Conservation (phyloP, 2,888 invertebrate species). For the Melinopterus prodromus region DNA sequence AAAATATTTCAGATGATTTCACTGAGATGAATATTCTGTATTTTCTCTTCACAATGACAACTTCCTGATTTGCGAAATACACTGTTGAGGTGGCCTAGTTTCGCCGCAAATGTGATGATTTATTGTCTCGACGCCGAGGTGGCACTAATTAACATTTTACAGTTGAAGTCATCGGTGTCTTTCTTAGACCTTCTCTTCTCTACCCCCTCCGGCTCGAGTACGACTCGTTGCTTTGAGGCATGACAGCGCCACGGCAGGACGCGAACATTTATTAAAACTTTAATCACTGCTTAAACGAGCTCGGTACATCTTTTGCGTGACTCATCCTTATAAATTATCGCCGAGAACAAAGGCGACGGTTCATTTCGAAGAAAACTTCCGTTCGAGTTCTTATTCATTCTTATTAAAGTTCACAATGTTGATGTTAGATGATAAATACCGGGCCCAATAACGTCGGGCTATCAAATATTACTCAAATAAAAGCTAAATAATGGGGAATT, state of each 20-base stretch:
- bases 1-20: too few species aligned
- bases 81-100: not conserved
- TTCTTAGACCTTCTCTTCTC: slow-evolving; percentile 6
- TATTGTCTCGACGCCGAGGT: slow-evolving; percentile 19
- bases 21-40: too few species aligned
- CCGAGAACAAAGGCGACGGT: not conserved
- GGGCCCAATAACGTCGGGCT: not conserved
- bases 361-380: not conserved
- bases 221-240: not conserved
- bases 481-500: not conserved
- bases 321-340: not conserved
- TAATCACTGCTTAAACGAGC: not conserved
- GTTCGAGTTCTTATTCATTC: not conserved
- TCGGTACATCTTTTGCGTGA: not conserved
- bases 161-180: slow-evolving; percentile 6
- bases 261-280: not conserved
- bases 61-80: not conserved
- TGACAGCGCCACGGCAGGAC: not conserved
- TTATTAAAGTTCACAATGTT: not conserved
- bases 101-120: slow-evolving; percentile 24
- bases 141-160: slow-evolving; percentile 24
- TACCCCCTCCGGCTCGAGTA: slow-evolving; percentile 6
- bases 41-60: too few species aligned
- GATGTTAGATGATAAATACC: not conserved
- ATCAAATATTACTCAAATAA: not conserved